Percentiles rank a stretch among this genome's conserved stretches.
These are phyloP conservation scores for Gymnorhina tibicen DNA, from an alignment of 2,113 vertebrate genomes.

Conservation along the genomic window DNA sequence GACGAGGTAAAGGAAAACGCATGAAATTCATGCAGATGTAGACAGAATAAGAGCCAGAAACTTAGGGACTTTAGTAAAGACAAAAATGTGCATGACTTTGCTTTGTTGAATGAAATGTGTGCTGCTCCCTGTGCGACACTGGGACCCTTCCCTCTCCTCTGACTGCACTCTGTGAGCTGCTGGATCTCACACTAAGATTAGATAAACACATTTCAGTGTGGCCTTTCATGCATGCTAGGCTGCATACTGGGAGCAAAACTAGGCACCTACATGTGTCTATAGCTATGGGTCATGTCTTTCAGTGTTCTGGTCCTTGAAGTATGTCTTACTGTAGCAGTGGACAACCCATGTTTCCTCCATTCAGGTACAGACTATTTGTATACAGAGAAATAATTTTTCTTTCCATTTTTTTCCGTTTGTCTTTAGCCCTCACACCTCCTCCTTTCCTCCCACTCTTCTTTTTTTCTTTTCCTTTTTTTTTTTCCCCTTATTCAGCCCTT, in stretches of 20 bases:
- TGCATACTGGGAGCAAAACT: neutral
- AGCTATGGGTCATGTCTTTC: neutral
- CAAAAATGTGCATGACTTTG: neutral
- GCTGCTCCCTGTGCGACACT: fast-evolving
- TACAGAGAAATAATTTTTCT: neutral
- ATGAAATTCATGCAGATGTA: neutral
- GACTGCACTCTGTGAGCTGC: neutral
- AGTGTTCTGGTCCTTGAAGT: neutral
- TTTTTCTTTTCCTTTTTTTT: neutral
- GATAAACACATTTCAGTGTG: neutral
- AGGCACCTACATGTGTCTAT: fast-evolving
- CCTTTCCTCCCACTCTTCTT: fast-evolving
- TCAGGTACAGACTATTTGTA: neutral
- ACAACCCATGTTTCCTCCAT: neutral
- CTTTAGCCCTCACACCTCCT: neutral
- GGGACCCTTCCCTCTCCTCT: neutral
- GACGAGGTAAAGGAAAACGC: neutral
- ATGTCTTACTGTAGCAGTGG: neutral
- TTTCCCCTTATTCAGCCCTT: neutral
- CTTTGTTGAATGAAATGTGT: neutral
- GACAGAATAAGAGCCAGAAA: neutral
- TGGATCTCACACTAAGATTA: neutral
- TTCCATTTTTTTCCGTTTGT: neutral
- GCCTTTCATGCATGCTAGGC: neutral
- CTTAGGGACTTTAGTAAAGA: neutral